phyloP scores from a whole-genome alignment of 30 jellyfish, hydroid and myxozoan species.

The Turritopsis dohrnii region DNA sequence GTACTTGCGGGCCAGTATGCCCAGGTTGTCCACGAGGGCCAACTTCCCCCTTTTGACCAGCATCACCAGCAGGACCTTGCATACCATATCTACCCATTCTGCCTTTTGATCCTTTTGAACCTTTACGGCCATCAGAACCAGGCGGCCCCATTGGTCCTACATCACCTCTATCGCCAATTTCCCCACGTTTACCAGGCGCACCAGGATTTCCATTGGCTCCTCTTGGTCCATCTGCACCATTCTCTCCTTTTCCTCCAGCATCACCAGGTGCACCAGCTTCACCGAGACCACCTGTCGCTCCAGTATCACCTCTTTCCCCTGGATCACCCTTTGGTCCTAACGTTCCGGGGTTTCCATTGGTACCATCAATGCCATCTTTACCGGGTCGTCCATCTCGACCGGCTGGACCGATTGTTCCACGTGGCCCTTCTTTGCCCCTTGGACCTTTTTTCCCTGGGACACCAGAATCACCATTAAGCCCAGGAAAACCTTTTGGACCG shows the following conservation, averaged over 20 bases:
- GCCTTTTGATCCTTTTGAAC: slow-evolving; percentile 73
- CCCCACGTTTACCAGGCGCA: slow-evolving; percentile 44
- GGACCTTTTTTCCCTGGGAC: slow-evolving; percentile 31
- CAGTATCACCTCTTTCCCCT: slow-evolving; percentile 28
- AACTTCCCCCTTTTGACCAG: slow-evolving; percentile 80
- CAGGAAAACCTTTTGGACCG: slow-evolving; percentile 76
- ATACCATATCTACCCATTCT: slow-evolving; percentile 78
- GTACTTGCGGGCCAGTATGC: slow-evolving; percentile 50
- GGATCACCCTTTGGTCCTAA: slow-evolving; percentile 27
- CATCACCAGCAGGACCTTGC: slow-evolving; percentile 95
- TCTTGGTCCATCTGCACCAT: slow-evolving; percentile 78
- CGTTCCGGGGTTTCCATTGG: slow-evolving; percentile 35
- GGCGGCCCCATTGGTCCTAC: slow-evolving; percentile 16
- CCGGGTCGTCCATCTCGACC: slow-evolving; percentile 37
- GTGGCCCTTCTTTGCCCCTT: slow-evolving; percentile 35
- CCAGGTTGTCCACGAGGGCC: slow-evolving; percentile 86
- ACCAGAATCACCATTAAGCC: slow-evolving; percentile 16
- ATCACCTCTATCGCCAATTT: slow-evolving; percentile 19
- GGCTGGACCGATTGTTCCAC: slow-evolving; percentile 19
- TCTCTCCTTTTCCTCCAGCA: slow-evolving; percentile 43
- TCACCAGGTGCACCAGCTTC: slow-evolving; percentile 24
- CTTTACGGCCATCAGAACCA: slow-evolving; percentile 27
- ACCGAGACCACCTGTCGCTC: slow-evolving; percentile 29
- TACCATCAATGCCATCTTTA: slow-evolving; percentile 35
- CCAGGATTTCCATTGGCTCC: slow-evolving; percentile 85